phyloP scores from a whole-genome alignment of 1,140 invertebrate species.

The Calliopsis andreniformis region DNA sequence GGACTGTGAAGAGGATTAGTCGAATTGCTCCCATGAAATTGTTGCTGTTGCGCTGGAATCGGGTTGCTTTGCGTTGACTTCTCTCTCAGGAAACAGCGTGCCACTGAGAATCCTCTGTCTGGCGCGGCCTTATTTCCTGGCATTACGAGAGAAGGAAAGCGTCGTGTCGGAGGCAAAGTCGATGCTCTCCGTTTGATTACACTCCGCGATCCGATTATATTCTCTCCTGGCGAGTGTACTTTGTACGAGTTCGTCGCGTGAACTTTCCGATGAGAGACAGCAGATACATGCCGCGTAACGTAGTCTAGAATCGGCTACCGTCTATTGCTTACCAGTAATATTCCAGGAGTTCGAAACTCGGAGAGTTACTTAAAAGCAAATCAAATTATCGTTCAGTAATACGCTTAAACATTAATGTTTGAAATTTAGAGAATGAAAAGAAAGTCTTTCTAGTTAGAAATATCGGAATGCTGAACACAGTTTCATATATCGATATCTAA shows the following conservation, averaged over 20 bases:
- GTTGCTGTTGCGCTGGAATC: conserved; percentile 10
- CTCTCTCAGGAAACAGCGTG: conserved; percentile 2
- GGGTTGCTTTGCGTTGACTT: conserved; percentile 44
- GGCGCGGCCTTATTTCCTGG: conserved; percentile 37
- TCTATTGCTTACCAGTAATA: no score
- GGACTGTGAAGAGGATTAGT: conserved; percentile 56
- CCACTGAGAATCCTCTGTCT: conserved; percentile 11
- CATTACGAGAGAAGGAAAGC: conserved; percentile 10
- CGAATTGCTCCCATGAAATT: conserved; percentile 47
- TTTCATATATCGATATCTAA: no score
- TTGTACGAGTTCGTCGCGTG: neutral
- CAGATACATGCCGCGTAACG: no score
- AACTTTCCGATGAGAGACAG: conserved; percentile 11
- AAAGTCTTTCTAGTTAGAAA: no score
- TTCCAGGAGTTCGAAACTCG: no score
- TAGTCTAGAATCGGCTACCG: neutral
- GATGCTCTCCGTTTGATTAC: conserved; percentile 39
- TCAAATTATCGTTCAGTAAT: no score
- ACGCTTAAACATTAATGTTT: no score
- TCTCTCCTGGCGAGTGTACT: neutral
- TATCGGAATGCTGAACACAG: no score
- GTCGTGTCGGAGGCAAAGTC: conserved; percentile 28
- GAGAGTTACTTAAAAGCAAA: no score
- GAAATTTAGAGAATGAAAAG: no score
- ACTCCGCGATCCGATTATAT: conserved; percentile 37